Evolutionary conservation across 2,113 vertebrate genomes (phyloP).

Genomic region (Mastomys natalensis): DNA sequence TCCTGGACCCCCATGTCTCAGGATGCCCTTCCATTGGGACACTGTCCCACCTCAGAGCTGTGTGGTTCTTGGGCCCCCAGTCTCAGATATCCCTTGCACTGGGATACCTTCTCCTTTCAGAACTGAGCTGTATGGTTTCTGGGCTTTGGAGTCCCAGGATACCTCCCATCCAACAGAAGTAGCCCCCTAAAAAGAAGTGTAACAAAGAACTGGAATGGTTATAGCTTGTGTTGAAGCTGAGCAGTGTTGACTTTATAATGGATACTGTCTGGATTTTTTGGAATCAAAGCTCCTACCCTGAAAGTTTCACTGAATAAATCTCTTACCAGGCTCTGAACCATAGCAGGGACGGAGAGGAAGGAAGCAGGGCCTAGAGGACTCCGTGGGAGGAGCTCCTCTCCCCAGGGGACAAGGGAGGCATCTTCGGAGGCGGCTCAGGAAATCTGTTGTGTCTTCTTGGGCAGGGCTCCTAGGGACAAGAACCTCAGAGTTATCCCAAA

Average conservation of each 20-base stretch:
- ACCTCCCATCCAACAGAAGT: too few species aligned
- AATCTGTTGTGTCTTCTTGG: conserved; percentile 72
- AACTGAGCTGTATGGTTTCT: too few species aligned
- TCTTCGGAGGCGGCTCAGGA: conserved; percentile 71
- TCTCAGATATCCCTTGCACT: too few species aligned
- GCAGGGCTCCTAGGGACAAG: conserved; percentile 44
- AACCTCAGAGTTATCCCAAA: conserved; percentile 44
- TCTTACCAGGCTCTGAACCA: conserved; percentile 71
- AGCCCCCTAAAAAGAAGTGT: not conserved
- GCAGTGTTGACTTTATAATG: not conserved
- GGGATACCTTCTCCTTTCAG: too few species aligned
- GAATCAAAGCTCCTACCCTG: not conserved
- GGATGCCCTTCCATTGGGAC: too few species aligned
- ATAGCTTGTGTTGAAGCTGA: not conserved
- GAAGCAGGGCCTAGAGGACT: conserved; percentile 77
- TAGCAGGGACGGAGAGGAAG: conserved; percentile 80
- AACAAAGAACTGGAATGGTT: too few species aligned
- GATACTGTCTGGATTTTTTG: not conserved
- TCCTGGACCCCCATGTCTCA: too few species aligned
- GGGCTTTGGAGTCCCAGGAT: too few species aligned
- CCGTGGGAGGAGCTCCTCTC: not conserved
- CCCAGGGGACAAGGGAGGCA: conserved; percentile 76
- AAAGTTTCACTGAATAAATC: not conserved
- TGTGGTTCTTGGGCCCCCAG: too few species aligned
- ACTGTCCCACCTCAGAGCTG: too few species aligned